phyloP scores from a whole-genome alignment of 2,113 vertebrate genomes.

The Pluvialis apricaria region DNA sequence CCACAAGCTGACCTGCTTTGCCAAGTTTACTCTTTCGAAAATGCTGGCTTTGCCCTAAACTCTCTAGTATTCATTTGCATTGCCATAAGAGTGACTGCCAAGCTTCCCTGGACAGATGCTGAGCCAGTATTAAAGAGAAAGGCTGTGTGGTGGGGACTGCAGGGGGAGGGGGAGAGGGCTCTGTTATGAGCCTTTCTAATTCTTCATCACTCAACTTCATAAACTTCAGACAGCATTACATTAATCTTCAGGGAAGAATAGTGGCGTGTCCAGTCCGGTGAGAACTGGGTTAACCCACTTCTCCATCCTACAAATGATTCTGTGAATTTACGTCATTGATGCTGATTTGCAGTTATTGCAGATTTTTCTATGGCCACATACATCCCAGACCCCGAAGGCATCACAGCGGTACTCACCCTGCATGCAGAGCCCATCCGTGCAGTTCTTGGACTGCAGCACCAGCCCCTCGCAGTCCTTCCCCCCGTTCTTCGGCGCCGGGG shows the following conservation, averaged over 20 bases:
- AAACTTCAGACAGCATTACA: background rate
- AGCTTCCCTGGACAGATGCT: background rate
- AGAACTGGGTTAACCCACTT: background rate
- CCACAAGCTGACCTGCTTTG: background rate
- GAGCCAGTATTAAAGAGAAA: background rate
- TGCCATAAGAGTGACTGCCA: background rate
- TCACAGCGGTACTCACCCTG: constrained; percentile 82
- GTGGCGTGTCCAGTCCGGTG: background rate
- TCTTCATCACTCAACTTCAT: background rate
- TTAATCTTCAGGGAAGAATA: background rate
- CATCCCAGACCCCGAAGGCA: rapidly evolving
- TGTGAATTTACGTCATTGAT: background rate
- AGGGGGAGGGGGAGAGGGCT: background rate
- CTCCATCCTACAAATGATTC: background rate
- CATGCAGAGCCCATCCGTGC: constrained; percentile 94
- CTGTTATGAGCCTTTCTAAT: background rate
- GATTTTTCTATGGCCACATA: background rate
- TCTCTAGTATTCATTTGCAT: background rate
- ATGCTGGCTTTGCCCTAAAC: background rate
- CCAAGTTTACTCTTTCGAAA: background rate
- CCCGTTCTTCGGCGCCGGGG: constrained; percentile 88
- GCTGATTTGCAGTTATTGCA: background rate
- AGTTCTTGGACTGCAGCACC: constrained; percentile 93
- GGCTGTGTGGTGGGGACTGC: background rate
- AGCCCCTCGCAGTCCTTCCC: constrained; percentile 91